Conservation (phyloP, 2,797 vertebrate genomes). For the Salarias fasciatus region DNA sequence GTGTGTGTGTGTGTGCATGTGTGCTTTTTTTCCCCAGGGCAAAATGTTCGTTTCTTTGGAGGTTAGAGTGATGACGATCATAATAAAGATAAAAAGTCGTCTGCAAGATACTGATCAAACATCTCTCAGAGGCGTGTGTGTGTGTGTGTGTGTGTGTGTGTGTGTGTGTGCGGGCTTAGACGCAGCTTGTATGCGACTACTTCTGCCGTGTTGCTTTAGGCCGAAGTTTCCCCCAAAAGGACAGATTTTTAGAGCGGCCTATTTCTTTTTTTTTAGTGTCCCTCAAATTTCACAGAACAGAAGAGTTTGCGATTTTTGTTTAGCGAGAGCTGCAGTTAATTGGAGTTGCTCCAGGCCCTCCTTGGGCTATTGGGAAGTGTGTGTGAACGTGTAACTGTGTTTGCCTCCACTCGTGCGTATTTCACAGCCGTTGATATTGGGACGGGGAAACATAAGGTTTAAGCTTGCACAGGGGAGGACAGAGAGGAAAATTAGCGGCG, state of each 20-base stretch:
- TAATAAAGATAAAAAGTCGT: slow-evolving; percentile 53
- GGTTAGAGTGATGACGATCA: slow-evolving; percentile 57
- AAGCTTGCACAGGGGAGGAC: slow-evolving; percentile 31
- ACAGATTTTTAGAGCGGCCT: slow-evolving; percentile 32
- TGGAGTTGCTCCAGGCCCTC: slow-evolving; percentile 66
- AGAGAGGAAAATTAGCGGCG: slow-evolving; percentile 41
- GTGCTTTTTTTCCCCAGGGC: slow-evolving; percentile 36
- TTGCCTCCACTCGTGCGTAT: slow-evolving; percentile 21
- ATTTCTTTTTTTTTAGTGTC: slow-evolving; percentile 34
- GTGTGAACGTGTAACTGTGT: slow-evolving; percentile 25
- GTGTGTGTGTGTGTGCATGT: background rate
- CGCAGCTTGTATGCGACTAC: background rate
- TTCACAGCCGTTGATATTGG: slow-evolving; percentile 18
- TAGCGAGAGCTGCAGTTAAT: slow-evolving; percentile 64
- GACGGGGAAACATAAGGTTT: slow-evolving; percentile 32
- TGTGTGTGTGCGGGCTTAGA: no score
- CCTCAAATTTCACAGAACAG: slow-evolving; percentile 52
- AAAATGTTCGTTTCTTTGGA: slow-evolving; percentile 50
- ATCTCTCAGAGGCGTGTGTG: slow-evolving; percentile 22
- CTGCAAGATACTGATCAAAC: slow-evolving; percentile 54
- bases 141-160: slow-evolving; percentile 1
- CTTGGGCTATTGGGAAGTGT: slow-evolving; percentile 54
- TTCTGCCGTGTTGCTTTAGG: slow-evolving; percentile 40
- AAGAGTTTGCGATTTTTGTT: slow-evolving; percentile 54
- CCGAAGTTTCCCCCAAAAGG: slow-evolving; percentile 30